Base-by-base conservation (phyloP, 2,113 vertebrate species). In the Columbina picui region DNA sequence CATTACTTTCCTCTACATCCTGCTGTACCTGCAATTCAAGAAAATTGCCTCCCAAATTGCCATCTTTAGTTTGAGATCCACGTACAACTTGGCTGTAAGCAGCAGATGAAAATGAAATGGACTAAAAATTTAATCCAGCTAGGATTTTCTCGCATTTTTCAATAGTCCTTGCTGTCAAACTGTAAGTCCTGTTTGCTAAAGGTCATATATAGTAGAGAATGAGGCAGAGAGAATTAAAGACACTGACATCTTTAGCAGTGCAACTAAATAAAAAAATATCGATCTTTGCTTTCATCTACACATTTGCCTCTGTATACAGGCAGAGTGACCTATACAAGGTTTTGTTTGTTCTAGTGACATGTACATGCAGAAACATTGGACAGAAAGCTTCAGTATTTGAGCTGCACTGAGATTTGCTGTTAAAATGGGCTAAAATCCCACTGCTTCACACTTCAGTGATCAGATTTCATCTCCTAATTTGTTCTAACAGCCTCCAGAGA, bases 21-120 rank as follows among this genome's bases (percentile, higher is more conserved):
- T 89, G 85, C 89, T 87, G 60, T 91, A 97, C 96, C 89, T 95
- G 96, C 94, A 97, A 95, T 97, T 97, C 80, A 87, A 91, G 94
- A 75, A 97, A 95, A 97, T 97, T 97, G 93, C 89, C 41, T 97
- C 59, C 59, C 90, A 96, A 97, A 97, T 97, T 96, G 89, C 91
- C 80, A 41, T 94, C 83, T 97, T 97, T 94, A 97, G 89, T 95
- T 93, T 87, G 91, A 95, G 93, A 96, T 84, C 85, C 96, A 95
- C 43, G 7, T 74, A 80, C 85, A 83, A 36, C 87, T 83, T 87
- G 49, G 60, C 67, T 83, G 95, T 67, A 90, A 96, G 89, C 78
- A 78, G 80, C 0, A 9, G 79, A 92, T 89, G 76, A 79, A 96
- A 96, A 97, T 92, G 85, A 96, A 96, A 97, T 43, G 59, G 89